These are phyloP conservation scores for Spea multiplicata DNA, from an alignment of 2,113 vertebrate genomes.

Conservation along the genomic window DNA sequence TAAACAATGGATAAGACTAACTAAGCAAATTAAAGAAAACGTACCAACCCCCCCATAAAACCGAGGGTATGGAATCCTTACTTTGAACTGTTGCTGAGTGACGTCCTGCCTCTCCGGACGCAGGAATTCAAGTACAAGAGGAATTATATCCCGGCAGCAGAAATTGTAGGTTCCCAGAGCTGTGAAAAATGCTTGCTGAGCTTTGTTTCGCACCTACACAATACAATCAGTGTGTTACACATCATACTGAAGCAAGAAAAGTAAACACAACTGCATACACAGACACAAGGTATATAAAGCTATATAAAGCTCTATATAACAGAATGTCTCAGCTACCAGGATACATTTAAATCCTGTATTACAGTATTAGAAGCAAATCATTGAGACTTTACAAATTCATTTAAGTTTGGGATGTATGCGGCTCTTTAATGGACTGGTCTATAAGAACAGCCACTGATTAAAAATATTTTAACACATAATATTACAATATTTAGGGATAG, in stretches of 20 bases:
- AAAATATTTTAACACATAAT: no score
- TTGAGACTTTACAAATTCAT: no score
- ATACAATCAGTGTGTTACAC: conserved; percentile 1
- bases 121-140: conserved; percentile 85
- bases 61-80: conserved; percentile 54
- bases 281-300: no score
- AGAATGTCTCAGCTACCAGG: no score
- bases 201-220: conserved; percentile 87
- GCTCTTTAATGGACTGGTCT: no score
- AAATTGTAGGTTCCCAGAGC: conserved; percentile 93
- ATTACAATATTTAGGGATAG: no score
- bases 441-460: no score
- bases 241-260: neutral
- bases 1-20: no score
- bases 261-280: neutral
- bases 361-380: no score
- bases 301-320: neutral
- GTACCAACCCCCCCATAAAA: no score
- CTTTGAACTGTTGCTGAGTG: conserved; percentile 95
- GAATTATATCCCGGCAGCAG: conserved; percentile 93
- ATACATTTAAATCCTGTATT: no score
- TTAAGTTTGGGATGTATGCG: no score
- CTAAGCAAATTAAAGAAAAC: neutral
- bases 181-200: conserved; percentile 90
- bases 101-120: conserved; percentile 75